These are phyloP conservation scores for Lagorchestes hirsutus DNA, from an alignment of 2,797 vertebrate species.

Conservation along the genomic window DNA sequence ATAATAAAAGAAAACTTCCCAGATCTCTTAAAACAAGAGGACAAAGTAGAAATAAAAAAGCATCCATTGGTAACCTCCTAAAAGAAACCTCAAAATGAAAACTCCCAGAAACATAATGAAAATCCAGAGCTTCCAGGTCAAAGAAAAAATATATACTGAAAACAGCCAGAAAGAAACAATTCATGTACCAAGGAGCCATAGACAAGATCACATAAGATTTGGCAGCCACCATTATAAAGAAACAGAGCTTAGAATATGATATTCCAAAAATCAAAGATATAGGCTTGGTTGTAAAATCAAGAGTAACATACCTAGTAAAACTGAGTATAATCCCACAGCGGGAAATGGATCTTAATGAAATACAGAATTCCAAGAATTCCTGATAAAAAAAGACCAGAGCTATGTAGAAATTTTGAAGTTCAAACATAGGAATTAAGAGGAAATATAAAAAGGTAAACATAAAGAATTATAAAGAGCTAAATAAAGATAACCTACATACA, in stretches of 20 bases:
- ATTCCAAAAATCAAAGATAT: background rate
- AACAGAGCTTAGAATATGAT: background rate
- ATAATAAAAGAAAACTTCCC: background rate
- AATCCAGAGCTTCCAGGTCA: background rate
- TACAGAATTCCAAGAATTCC: background rate
- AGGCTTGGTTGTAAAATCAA: background rate
- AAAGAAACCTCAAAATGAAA: background rate
- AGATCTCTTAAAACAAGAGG: background rate
- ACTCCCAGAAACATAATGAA: background rate
- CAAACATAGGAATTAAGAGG: background rate
- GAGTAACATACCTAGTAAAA: background rate
- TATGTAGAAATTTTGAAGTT: background rate
- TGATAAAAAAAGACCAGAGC: background rate
- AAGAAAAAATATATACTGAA: background rate
- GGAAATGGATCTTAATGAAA: background rate
- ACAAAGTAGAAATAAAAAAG: background rate
- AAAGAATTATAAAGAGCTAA: background rate
- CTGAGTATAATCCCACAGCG: background rate
- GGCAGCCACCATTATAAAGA: background rate
- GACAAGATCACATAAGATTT: background rate
- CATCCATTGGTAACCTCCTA: background rate
- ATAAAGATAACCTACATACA: background rate
- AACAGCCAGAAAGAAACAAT: background rate
- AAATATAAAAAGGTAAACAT: background rate
- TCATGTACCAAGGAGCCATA: background rate